phyloP scores from a whole-genome alignment of 2,888 invertebrate species.

The Diaphora mendica region DNA sequence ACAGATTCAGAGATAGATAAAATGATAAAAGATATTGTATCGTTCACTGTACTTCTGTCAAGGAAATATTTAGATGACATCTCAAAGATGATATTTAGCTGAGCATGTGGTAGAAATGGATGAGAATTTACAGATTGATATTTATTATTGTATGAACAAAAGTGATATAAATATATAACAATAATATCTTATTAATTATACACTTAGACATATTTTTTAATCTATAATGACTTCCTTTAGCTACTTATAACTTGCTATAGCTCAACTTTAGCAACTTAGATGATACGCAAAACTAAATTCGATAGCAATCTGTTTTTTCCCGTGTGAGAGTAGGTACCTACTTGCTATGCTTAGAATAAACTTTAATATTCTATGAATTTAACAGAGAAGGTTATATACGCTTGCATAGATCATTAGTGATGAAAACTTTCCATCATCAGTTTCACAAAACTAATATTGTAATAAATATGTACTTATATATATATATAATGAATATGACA shows the following conservation, averaged over 20 bases:
- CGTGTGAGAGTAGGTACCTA: too few species aligned
- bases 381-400: background rate
- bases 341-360: too few species aligned
- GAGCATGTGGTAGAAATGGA: too few species aligned
- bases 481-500: background rate
- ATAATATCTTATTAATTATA: background rate
- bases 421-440: background rate
- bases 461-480: background rate
- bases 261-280: background rate
- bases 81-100: background rate
- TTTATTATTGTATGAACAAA: background rate
- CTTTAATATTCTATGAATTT: too few species aligned
- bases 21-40: slow-evolving; percentile 45
- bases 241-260: too few species aligned
- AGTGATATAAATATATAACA: background rate
- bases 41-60: slow-evolving; percentile 26
- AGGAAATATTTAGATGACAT: slow-evolving; percentile 21
- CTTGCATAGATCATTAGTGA: background rate
- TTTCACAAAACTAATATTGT: background rate
- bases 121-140: background rate
- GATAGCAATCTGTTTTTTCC: background rate
- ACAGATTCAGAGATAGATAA: slow-evolving; percentile 34
- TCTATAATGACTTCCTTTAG: background rate
- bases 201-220: background rate
- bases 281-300: background rate